Evolutionary conservation across 2,888 invertebrate species (phyloP), one percentile per base, ranked within the genome.

Genomic region (Rhimphoctona megacephalus): DNA sequence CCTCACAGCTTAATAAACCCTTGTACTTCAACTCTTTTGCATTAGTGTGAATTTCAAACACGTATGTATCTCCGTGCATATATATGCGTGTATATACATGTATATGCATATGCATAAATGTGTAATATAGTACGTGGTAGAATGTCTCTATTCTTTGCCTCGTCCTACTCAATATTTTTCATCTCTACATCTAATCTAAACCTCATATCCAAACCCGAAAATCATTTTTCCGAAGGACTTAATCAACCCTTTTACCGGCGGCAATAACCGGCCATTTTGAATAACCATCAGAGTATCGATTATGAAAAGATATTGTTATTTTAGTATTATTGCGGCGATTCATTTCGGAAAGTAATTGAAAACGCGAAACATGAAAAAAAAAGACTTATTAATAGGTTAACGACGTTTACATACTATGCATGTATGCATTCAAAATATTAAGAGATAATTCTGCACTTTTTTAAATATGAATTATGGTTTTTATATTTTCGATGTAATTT

Each of bases 1-100:
- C 94, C 94, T 94, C 93, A 94, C 94, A 93, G 92, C 94, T 94
- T 93, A 94, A 94, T 94, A 94, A 94, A 93, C 92, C 91, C 92
- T 90, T 90, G 91, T 89, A 90, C 88, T 79, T 81, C 78, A 85
- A 87, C 88, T 79, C 81, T 72, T 76, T 70, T 57, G 49, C 57
- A 7, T 70, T 77, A 36, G 25, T 73, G 43, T 52, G 67, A 52
- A 30, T 36, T 69, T 70, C 2, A 11, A 39, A 49, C 49, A 19
- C 36, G 19, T 33, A 69, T 73, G 30, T 6, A 30, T 19, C 2
- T 49, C 6, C 14, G n/a, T 36, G 30, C 19, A 22, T 61, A 19
- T 73, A 54, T 25, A 7, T 54, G 14, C 33, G 33, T n/a, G 36
- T 54, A 3, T n/a, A 36, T 33, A 14, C 25, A 39, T 69, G 19